Percentiles rank a stretch among this genome's conserved stretches.
phyloP scores from a whole-genome alignment of 2,797 vertebrate genomes.

The Salarias fasciatus region DNA sequence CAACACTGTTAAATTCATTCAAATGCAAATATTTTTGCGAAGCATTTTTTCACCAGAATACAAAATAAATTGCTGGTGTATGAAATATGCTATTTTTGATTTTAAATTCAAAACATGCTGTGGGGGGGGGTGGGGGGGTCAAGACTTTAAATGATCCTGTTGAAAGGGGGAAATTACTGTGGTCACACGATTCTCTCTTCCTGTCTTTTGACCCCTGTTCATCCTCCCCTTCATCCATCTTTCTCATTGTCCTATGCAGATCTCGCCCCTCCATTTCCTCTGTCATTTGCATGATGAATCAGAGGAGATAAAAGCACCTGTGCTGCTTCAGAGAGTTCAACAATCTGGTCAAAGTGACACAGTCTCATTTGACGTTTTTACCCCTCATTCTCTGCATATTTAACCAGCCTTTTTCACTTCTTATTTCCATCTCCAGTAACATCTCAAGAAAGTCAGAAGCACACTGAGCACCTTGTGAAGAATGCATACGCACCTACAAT shows the following conservation, averaged over 20 bases:
- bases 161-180: slow-evolving; percentile 47
- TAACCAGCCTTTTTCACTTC: neutral
- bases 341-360: neutral
- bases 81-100: slow-evolving; percentile 2
- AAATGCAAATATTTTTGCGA: too few species aligned
- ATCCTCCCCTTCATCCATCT: slow-evolving; percentile 3
- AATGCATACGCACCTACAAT: neutral
- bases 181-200: slow-evolving; percentile 12
- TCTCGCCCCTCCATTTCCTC: slow-evolving; percentile 3
- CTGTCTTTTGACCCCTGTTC: slow-evolving; percentile 22
- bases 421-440: neutral
- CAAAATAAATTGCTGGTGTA: slow-evolving; percentile 3
- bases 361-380: neutral
- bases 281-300: slow-evolving; percentile 33
- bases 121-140: slow-evolving; percentile 21
- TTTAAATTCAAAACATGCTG: slow-evolving; percentile 16
- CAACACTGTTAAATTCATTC: slow-evolving; percentile 4
- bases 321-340: slow-evolving; percentile 26
- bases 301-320: slow-evolving; percentile 22
- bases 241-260: neutral
- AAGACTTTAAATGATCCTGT: slow-evolving; percentile 31
- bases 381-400: too few species aligned
- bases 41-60: neutral
- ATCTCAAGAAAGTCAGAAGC: slow-evolving; percentile 14
- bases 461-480: neutral